Percentiles rank a stretch among this genome's conserved stretches.
Conservation (phyloP, 2,888 invertebrate genomes). For the Eutolmus rufibarbis region DNA sequence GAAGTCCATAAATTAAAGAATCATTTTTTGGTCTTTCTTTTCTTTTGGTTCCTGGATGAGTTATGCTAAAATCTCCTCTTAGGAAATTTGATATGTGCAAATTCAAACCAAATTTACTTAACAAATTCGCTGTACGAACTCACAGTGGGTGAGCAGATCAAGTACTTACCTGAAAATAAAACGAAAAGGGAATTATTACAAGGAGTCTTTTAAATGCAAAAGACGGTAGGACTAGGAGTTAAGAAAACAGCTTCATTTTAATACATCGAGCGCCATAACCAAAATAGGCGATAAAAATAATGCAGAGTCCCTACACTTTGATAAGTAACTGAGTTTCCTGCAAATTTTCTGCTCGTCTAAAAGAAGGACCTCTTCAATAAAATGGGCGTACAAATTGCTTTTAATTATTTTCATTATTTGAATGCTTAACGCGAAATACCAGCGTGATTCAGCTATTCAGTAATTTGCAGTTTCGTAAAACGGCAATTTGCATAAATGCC, state of each 20-base stretch:
- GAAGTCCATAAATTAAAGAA: slow-evolving; percentile 4
- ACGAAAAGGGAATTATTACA: not conserved
- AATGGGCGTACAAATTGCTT: not conserved
- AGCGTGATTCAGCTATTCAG: not conserved
- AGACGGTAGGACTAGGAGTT: not conserved
- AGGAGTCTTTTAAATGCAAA: not conserved
- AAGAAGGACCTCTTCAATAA: not conserved
- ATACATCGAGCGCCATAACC: not conserved
- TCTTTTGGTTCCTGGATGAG: not conserved
- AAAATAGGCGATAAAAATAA: not conserved
- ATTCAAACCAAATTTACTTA: not conserved
- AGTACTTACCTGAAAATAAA: not conserved
- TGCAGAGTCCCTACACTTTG: not conserved
- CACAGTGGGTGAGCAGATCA: not conserved
- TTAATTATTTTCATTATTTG: slow-evolving; percentile 1
- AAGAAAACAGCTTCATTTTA: not conserved
- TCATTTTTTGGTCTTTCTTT: not conserved
- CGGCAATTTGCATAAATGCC: not conserved
- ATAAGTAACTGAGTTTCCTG: not conserved
- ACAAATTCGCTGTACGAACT: not conserved
- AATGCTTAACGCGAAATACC: not conserved
- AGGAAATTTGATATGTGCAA: slow-evolving; percentile 11
- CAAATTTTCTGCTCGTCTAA: not conserved
- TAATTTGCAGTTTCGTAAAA: not conserved
- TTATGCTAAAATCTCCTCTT: not conserved